Evolutionary conservation across 2,888 invertebrate genomes (phyloP).

Genomic region (Geophilus truncorum): DNA sequence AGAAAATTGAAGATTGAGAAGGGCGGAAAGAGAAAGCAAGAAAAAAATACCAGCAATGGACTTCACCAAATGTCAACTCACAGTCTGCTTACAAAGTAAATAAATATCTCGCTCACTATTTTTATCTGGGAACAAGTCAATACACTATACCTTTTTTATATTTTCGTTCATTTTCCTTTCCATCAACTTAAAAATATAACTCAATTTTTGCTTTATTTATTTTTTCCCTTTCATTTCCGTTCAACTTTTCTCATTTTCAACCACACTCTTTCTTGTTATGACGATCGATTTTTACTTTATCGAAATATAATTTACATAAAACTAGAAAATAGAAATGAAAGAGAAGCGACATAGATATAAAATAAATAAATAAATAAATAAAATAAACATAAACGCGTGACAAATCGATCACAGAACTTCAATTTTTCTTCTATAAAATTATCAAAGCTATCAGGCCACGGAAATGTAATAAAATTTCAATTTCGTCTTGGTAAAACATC

Average conservation of each 20-base stretch:
- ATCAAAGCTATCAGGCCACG: slow-evolving; percentile 19
- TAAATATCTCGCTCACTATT: neutral
- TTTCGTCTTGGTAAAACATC: slow-evolving; percentile 14
- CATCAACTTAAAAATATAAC: neutral
- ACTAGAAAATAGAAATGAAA: neutral
- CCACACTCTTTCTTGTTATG: neutral
- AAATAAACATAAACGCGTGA: neutral
- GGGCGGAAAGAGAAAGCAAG: neutral
- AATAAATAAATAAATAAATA: too few species aligned
- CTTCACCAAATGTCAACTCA: neutral
- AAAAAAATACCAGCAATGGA: neutral
- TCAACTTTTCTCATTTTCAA: neutral
- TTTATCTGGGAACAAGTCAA: neutral
- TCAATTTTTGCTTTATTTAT: slow-evolving; percentile 2
- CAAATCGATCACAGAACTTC: slow-evolving; percentile 12
- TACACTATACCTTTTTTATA: neutral
- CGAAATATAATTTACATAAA: neutral
- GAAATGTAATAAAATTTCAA: slow-evolving; percentile 31
- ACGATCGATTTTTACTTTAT: neutral
- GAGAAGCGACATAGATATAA: neutral
- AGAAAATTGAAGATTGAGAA: neutral
- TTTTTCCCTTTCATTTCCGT: neutral
- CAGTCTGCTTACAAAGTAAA: neutral
- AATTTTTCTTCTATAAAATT: slow-evolving; percentile 13
- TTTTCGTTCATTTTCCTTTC: slow-evolving; percentile 3